Evolutionary conservation across 2,113 vertebrate genomes (phyloP).

Genomic region (Agapornis roseicollis): DNA sequence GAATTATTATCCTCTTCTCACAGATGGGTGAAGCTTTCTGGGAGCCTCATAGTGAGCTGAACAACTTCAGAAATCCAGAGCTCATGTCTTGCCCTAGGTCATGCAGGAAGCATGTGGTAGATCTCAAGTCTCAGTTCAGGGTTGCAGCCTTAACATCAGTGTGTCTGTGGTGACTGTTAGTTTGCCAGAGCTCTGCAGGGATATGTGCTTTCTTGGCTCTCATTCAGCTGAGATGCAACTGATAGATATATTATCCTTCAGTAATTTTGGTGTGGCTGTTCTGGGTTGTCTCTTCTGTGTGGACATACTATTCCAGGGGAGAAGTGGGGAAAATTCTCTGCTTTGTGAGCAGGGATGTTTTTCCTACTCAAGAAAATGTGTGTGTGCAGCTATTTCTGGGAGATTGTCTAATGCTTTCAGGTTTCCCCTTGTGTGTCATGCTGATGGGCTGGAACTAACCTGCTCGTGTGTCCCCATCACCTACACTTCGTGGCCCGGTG

Average conservation of each 20-base stretch:
- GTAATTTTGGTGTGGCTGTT: neutral
- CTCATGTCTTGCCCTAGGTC: neutral
- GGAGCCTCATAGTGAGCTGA: neutral
- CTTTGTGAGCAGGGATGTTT: neutral
- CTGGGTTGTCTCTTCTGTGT: neutral
- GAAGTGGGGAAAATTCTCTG: neutral
- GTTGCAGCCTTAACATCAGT: neutral
- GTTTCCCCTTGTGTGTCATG: neutral
- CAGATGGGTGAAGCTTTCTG: slow-evolving; percentile 2
- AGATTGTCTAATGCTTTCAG: neutral
- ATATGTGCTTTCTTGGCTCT: neutral
- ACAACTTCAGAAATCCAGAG: neutral
- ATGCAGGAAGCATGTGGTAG: neutral
- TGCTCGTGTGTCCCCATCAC: neutral
- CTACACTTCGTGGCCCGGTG: rapidly evolving
- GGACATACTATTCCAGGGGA: neutral
- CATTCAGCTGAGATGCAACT: neutral
- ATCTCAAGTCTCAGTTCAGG: neutral
- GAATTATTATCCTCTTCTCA: neutral
- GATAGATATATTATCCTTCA: neutral
- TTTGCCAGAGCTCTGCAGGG: neutral
- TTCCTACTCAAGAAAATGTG: neutral
- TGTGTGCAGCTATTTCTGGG: neutral
- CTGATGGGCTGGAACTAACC: neutral
- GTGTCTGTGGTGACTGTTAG: neutral